These are phyloP conservation scores for Xiphophorus maculatus DNA, from an alignment of 2,113 vertebrate genomes.

Conservation along the genomic window DNA sequence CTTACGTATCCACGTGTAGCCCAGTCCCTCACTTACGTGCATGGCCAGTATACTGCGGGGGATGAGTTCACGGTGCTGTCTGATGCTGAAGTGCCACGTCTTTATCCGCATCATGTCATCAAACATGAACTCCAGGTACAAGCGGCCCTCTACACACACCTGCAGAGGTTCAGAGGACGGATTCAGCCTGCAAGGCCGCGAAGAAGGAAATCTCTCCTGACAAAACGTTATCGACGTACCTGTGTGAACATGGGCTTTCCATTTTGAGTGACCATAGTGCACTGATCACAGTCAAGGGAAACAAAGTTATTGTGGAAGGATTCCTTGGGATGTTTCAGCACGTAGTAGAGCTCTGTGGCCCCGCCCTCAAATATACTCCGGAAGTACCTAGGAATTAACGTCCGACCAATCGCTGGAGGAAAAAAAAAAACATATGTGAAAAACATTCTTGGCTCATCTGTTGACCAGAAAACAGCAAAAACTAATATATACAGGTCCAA, in stretches of 20 bases:
- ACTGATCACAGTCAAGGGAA: slow-evolving; percentile 97
- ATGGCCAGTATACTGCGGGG: slow-evolving; percentile 98
- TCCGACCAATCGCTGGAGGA: slow-evolving; percentile 92
- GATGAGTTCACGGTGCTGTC: slow-evolving; percentile 98
- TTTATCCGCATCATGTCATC: slow-evolving; percentile 99
- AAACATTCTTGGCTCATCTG: too few relatives aligned
- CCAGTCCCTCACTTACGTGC: slow-evolving; percentile 85
- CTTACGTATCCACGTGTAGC: too few relatives aligned
- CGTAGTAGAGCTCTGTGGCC: slow-evolving; percentile 96
- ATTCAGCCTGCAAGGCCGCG: background rate
- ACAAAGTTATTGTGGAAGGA: slow-evolving; percentile 98
- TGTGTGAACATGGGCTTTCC: slow-evolving; percentile 98
- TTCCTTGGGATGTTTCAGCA: slow-evolving; percentile 98
- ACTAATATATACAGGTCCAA: too few relatives aligned
- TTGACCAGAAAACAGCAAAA: background rate
- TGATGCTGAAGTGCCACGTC: slow-evolving; percentile 99
- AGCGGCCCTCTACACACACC: slow-evolving; percentile 97
- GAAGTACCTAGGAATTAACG: slow-evolving; percentile 98
- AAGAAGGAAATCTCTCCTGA: background rate
- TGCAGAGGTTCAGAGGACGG: slow-evolving; percentile 54
- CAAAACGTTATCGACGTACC: slow-evolving; percentile 39
- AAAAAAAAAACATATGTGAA: background rate
- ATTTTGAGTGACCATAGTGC: slow-evolving; percentile 98
- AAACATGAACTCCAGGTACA: slow-evolving; percentile 99
- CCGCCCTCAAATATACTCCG: slow-evolving; percentile 98